Conservation (phyloP, 2,888 invertebrate species). For the Parnassius glacialis region DNA sequence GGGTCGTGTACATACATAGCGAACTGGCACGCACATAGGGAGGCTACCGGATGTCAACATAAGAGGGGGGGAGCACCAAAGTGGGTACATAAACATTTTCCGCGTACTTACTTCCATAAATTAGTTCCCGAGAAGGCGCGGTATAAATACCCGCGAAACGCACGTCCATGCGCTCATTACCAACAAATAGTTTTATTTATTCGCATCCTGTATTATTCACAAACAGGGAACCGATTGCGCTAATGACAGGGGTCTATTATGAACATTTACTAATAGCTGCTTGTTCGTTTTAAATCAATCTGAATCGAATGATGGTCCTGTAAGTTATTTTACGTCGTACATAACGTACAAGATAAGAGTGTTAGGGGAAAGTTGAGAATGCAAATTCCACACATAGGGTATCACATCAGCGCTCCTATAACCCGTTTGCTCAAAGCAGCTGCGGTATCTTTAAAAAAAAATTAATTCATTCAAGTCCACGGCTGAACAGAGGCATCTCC, state of each 20-base stretch:
- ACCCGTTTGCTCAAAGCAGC: too few relatives aligned
- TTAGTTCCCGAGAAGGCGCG: conserved; percentile 76
- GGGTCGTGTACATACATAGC: conserved; percentile 38
- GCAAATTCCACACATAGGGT: too few relatives aligned
- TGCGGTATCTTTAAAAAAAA: too few relatives aligned
- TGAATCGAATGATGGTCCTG: too few relatives aligned
- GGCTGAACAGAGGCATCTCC: too few relatives aligned
- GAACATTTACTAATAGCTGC: neutral
- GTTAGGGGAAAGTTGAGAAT: too few relatives aligned
- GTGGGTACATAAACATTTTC: conserved; percentile 77
- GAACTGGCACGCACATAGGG: conserved; percentile 43
- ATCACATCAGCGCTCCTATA: too few relatives aligned
- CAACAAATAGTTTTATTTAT: conserved; percentile 69
- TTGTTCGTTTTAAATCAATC: too few relatives aligned
- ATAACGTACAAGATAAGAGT: too few relatives aligned
- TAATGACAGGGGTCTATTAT: conserved; percentile 1
- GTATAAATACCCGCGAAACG: conserved; percentile 76
- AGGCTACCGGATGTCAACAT: conserved; percentile 68
- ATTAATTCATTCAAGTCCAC: too few relatives aligned
- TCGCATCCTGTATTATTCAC: conserved; percentile 20
- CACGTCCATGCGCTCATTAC: conserved; percentile 69
- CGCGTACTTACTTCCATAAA: conserved; percentile 80
- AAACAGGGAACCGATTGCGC: conserved; percentile 7
- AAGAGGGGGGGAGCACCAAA: conserved; percentile 50
- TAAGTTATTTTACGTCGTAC: too few relatives aligned